Evolutionary conservation across 2,888 invertebrate genomes (phyloP).

Genomic region (Eledona agricola): DNA sequence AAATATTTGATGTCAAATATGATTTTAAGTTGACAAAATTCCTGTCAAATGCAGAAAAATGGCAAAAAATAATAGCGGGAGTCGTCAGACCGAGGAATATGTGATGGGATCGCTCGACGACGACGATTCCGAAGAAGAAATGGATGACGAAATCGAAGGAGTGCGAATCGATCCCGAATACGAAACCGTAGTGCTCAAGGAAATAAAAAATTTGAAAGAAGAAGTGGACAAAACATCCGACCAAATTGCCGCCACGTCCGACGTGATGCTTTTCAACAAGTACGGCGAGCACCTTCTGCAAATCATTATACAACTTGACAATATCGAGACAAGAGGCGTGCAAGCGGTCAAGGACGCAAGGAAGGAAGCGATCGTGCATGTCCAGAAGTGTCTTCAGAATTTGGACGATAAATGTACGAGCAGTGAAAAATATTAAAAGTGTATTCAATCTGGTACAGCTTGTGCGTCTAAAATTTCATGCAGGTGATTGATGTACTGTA

Average conservation of each 20-base stretch:
- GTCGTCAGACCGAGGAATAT: conserved; percentile 4
- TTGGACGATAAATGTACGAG: conserved; percentile 7
- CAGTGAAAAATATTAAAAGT: not conserved
- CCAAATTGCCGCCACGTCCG: conserved; percentile 9
- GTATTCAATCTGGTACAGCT: not conserved
- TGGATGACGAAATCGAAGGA: conserved; percentile 1
- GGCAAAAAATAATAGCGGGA: conserved; percentile 11
- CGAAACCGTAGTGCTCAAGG: not conserved
- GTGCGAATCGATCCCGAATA: not conserved
- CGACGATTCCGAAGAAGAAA: conserved; percentile 16
- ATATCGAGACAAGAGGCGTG: conserved; percentile 21
- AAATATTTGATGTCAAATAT: not conserved
- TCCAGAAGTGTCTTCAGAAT: conserved; percentile 11
- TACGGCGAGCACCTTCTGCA: conserved; percentile 25
- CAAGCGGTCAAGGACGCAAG: conserved; percentile 13
- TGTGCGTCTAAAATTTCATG: conserved; percentile 14
- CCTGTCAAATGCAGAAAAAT: conserved; percentile 16
- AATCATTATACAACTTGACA: conserved; percentile 27
- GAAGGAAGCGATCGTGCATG: conserved; percentile 22
- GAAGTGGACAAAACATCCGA: conserved; percentile 7
- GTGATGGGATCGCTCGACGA: conserved; percentile 7
- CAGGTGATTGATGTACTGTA: conserved; percentile 18
- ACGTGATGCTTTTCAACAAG: conserved; percentile 2
- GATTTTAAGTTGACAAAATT: conserved; percentile 24
- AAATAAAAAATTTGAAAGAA: conserved; percentile 9